Base-by-base conservation (phyloP, 2,888 invertebrate species). In the Macrosiphum euphorbiae region DNA sequence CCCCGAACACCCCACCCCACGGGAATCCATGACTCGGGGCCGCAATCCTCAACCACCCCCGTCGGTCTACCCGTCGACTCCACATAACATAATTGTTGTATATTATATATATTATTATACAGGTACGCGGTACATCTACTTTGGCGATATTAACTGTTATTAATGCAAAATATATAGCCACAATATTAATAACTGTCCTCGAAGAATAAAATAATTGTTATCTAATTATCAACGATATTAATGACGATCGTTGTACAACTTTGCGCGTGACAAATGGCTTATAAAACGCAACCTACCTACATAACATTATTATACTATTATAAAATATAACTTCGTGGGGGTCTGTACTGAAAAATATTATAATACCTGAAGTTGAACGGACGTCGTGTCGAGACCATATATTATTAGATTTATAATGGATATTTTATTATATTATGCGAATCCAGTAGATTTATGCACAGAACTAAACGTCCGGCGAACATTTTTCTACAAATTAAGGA, bases 91-190 rank as follows among this genome's bases (percentile, higher is more conserved):
- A 78, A 90, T 90, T 50, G 58, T 47, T 7, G n/a, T 78, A 35
- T 78, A 67, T 67, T 67, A 67, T n/a, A 35, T 24, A 35, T 78
- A 47, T 7, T 47, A 47, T 47, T 47, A 10, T 88, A 88, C n/a
- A 44, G 41, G 28, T 47, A 26, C 47, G 8, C 13, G n/a, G 88
- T 35, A 52, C 78, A 47, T n/a, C 28, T 52, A 91, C 84, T 41
- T 84, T 84, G 28, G 35, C 28, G 61, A 67, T 90, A 67, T 90
- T 90, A 78, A 90, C 78, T 78, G 47, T 90, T 78, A 90, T 78
- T 90, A 78, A 90, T 90, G 35, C 11, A n/a, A 78, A 78, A 58
- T 58, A 58, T 26, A 58, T 58, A 58, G 58, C 26, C 26, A n/a
- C 78, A 2, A 61, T 67, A 58, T 47, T 90, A 67, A 67, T 90